These are phyloP conservation scores for Leucania comma DNA, from an alignment of 2,888 invertebrate species.

Conservation along the genomic window DNA sequence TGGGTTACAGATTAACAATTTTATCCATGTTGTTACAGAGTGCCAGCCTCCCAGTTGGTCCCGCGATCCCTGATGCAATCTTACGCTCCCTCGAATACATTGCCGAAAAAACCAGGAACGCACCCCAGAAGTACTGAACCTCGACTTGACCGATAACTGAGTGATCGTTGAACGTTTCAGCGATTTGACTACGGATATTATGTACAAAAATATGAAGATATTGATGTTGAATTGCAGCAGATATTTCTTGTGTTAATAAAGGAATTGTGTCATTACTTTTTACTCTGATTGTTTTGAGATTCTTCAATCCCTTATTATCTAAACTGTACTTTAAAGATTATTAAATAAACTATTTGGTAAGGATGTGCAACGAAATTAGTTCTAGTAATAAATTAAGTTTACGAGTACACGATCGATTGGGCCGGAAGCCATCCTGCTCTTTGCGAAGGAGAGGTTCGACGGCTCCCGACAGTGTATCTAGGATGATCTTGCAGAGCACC, in stretches of 20 bases:
- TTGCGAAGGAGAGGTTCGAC: too few species aligned
- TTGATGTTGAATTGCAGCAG: constrained; percentile 25
- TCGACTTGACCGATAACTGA: constrained; percentile 19
- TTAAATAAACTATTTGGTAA: neutral
- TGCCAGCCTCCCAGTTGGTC: constrained; percentile 73
- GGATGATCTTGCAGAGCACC: too few species aligned
- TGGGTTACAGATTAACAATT: neutral
- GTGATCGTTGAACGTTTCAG: constrained; percentile 25
- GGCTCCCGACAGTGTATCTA: too few species aligned
- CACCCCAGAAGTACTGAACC: constrained; percentile 42
- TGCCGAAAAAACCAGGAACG: constrained; percentile 58
- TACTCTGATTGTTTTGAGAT: constrained; percentile 26
- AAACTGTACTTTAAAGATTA: neutral
- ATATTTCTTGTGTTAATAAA: constrained; percentile 49
- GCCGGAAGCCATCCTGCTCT: too few species aligned
- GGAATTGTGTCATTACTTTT: constrained; percentile 43
- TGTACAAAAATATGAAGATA: constrained; percentile 15
- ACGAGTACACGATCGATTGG: too few species aligned
- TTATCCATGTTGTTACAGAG: constrained; percentile 67
- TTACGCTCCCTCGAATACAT: constrained; percentile 76
- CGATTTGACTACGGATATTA: constrained; percentile 9
- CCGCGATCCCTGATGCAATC: constrained; percentile 76
- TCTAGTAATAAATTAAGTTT: neutral
- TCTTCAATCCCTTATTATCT: neutral
- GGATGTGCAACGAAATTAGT: neutral